Percentiles rank a stretch among this genome's conserved stretches.
These are phyloP conservation scores for Dioctria linearis DNA, from an alignment of 2,888 invertebrate species.

Conservation along the genomic window DNA sequence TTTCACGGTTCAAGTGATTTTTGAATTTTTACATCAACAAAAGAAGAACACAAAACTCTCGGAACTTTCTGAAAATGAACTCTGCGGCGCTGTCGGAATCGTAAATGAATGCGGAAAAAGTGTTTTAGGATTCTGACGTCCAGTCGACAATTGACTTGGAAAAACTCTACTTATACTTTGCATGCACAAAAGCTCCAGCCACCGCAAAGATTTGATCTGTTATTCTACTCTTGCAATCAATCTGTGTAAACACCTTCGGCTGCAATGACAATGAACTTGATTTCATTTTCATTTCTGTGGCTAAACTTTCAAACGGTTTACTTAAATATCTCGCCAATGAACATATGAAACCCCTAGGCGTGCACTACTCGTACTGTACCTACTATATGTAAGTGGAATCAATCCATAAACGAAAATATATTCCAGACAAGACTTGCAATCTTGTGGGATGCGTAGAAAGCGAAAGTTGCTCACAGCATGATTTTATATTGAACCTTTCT, in stretches of 20 bases:
- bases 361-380: neutral
- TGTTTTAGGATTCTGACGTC: neutral
- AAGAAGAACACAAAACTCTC: neutral
- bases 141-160: neutral
- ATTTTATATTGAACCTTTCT: slow-evolving; percentile 30
- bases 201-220: neutral
- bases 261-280: slow-evolving; percentile 41
- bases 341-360: neutral
- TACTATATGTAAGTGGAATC: neutral
- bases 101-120: neutral
- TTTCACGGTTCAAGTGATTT: slow-evolving; percentile 10
- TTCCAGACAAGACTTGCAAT: neutral
- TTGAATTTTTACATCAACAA: neutral
- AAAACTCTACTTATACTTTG: neutral
- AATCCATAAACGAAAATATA: neutral
- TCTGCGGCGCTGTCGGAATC: neutral
- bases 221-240: neutral
- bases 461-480: slow-evolving; percentile 26
- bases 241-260: neutral
- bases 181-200: neutral
- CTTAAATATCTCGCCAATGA: neutral
- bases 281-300: slow-evolving; percentile 38
- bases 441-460: neutral
- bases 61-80: neutral
- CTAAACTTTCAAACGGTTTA: slow-evolving; percentile 23